Percentiles rank a stretch among this genome's conserved stretches.
Conservation (phyloP, 2,888 invertebrate species). For the Morpho achilles region DNA sequence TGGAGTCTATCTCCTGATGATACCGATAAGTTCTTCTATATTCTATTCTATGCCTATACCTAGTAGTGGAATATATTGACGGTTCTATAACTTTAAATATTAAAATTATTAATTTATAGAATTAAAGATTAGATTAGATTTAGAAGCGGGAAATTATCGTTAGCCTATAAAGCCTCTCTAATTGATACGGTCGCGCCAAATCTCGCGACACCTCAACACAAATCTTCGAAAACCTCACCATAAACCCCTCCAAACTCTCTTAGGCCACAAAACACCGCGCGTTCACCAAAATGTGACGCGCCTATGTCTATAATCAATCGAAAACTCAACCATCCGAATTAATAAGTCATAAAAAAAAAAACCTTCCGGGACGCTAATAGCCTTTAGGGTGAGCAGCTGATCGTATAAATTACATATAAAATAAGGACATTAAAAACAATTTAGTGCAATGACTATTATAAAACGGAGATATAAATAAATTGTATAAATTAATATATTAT, state of each 20-base stretch:
- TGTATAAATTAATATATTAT: constrained; percentile 58
- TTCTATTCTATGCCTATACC: too few relatives aligned
- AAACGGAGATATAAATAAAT: constrained; percentile 65
- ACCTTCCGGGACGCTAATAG: constrained; percentile 64
- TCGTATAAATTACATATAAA: constrained; percentile 70
- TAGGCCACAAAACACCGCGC: constrained; percentile 17
- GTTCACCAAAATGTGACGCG: constrained; percentile 21
- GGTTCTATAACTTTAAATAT: too few relatives aligned
- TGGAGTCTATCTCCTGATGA: too few relatives aligned
- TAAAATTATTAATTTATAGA: too few relatives aligned
- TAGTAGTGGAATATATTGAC: too few relatives aligned
- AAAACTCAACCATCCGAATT: constrained; percentile 34
- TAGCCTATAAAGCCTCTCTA: constrained; percentile 68
- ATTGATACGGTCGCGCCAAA: constrained; percentile 58
- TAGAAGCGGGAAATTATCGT: constrained; percentile 29
- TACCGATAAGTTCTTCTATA: too few relatives aligned
- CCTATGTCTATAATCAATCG: constrained; percentile 32
- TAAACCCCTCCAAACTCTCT: constrained; percentile 4
- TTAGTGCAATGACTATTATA: constrained; percentile 71
- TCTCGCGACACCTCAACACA: constrained; percentile 9
- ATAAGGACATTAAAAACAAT: constrained; percentile 76
- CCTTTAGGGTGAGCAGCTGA: constrained; percentile 71
- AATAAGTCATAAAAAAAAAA: constrained; percentile 38
- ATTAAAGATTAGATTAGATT: too few relatives aligned
- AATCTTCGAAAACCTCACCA: constrained; percentile 20